A percentile compares a stretch with the other conserved stretches of the same genome.
These are phyloP conservation scores for Hymenopus coronatus DNA, from an alignment of 2,888 invertebrate genomes.

Conservation along the genomic window DNA sequence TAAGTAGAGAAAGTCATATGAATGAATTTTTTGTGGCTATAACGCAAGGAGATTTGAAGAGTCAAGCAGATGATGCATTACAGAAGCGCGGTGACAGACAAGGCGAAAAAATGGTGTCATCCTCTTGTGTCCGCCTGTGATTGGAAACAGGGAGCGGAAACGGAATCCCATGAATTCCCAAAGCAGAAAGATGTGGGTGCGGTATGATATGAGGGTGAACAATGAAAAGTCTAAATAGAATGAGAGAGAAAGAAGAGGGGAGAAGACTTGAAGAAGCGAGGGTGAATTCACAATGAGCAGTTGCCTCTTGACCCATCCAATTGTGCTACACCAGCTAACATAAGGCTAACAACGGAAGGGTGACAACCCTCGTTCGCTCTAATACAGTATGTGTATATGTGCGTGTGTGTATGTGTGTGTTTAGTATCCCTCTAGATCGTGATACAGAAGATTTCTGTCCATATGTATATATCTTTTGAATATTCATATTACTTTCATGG, in stretches of 20 bases:
- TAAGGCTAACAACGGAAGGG: constrained; percentile 9
- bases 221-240: constrained; percentile 19
- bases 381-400: background rate
- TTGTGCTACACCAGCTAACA: constrained; percentile 17
- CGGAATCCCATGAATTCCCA: constrained; percentile 15
- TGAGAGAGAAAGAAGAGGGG: background rate
- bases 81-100: background rate
- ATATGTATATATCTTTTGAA: background rate
- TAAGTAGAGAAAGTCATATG: too few relatives aligned
- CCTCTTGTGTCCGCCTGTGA: background rate
- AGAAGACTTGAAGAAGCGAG: background rate
- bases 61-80: background rate
- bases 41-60: too few relatives aligned
- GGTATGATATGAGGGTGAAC: constrained; percentile 4
- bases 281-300: constrained; percentile 30
- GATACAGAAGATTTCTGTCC: background rate
- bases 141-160: background rate
- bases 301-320: constrained; percentile 31
- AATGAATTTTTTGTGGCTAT: too few relatives aligned
- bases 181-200: constrained; percentile 1
- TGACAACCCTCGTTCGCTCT: background rate
- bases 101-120: background rate
- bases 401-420: background rate
- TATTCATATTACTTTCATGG: background rate
- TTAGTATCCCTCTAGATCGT: background rate